Evolutionary conservation across 2,888 invertebrate genomes (phyloP).

Genomic region (Leptopterna dolabrata): DNA sequence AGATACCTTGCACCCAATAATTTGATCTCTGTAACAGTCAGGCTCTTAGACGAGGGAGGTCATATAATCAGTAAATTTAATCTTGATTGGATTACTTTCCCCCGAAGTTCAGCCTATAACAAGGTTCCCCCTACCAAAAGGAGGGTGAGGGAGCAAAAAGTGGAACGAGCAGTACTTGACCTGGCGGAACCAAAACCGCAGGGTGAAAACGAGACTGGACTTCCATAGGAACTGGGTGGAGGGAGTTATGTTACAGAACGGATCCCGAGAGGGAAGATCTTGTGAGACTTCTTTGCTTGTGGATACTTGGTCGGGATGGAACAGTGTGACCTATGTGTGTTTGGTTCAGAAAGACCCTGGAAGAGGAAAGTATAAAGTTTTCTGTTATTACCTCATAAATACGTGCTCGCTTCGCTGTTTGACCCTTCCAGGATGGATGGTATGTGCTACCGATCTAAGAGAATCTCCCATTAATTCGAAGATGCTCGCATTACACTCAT

Average conservation of each 20-base stretch:
- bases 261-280: not conserved
- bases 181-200: slow-evolving; percentile 7
- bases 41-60: too few relatives aligned
- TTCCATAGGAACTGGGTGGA: not conserved
- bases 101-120: not conserved
- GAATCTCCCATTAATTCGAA: too few relatives aligned
- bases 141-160: not conserved
- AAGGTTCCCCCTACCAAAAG: not conserved
- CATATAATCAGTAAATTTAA: too few relatives aligned
- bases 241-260: not conserved
- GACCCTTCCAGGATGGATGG: not conserved
- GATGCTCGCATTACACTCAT: too few relatives aligned
- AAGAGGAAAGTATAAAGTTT: not conserved
- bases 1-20: too few relatives aligned
- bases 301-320: not conserved
- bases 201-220: not conserved
- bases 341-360: not conserved
- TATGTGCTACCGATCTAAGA: too few relatives aligned
- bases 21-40: too few relatives aligned
- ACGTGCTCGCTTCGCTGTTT: too few relatives aligned
- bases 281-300: not conserved
- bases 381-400: too few relatives aligned
- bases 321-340: not conserved
- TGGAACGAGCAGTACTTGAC: not conserved
- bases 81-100: not conserved